Base-by-base conservation (phyloP, 2,113 vertebrate species). In the Numida meleagris region DNA sequence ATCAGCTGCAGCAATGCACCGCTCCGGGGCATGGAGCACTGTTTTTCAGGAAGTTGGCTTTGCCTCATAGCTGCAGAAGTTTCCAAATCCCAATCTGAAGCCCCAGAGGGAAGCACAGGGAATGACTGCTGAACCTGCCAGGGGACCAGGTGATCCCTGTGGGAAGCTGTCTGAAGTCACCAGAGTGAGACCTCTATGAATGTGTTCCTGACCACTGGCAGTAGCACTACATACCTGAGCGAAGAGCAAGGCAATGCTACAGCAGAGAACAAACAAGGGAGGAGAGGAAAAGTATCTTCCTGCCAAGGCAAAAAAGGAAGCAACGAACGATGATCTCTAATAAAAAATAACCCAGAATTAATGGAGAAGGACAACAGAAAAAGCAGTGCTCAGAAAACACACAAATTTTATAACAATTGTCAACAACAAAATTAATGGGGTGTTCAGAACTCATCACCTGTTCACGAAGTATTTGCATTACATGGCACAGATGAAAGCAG, bases 301-400 rank as follows among this genome's bases (percentile, higher is more conserved):
- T 94, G 89, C 77, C 92, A 94, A 87, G 61, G 74, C 59, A 82
- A 95, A 80, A 40, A 82, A 33, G 81, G 72, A 84, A 86, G 72
- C 74, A 48, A 38, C 68, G 78, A 88, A 75, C n/a, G 38, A 73
- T 70, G 63, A 95, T 91, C 95, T 80, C 75, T 80, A 65, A 90
- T 90, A 58, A 86, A 89, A 89, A 96, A 94, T 84, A 72, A 90
- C 65, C 50, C 74, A 77, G 72, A 95, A 90, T 91, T 92, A 93
- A 95, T 76, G 58, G 65, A 95, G 53, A 82, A 86, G 65, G 38
- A 24, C 89, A 95, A 67, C 68, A 89, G 70, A 85, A 93, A 94
- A 93, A 95, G 57, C 67, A 82, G 48, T 81, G 59, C 63, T 82
- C 14, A 65, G 79, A 48, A 23, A 94, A 81, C 76, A 92, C 74